Base-by-base conservation (phyloP, 2,113 vertebrate species). In the Tachysurus vachellii region DNA sequence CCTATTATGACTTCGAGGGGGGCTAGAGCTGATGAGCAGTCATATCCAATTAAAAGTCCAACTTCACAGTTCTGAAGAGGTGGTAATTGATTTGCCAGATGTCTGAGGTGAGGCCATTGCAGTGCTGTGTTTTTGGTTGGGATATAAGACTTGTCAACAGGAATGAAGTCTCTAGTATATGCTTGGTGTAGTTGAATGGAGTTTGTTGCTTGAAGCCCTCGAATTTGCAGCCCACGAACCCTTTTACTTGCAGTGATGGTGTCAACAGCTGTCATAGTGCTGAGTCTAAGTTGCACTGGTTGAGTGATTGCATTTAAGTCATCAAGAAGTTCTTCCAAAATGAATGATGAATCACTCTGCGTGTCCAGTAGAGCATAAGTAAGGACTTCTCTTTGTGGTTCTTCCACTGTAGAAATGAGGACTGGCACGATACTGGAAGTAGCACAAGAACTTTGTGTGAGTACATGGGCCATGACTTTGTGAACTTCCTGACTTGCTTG, bases 131-230 rank as follows among this genome's bases (percentile, higher is more conserved):
- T 31, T 13, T 61, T 19, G n/a, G 87, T 90, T 12, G 88, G 88
- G 62, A 88, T 89, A 7, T 88, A 62, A 5, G 88, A 86, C 64
- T 75, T 83, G 10, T 90, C 86, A 66, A 88, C 86, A 1, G 87
- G 88, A 28, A 87, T 89, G 26, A 91, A 91, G 44, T 85, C 85
- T 0, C 83, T 36, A 36, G 85, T 71, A 13, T 91, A 92, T 1
- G 87, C 84, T 31, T 92, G 85, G 0, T 82, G 8, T 59, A 92
- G 0, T 8, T 56, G 17, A 5, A 90, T 50, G 1, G 5, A 7
- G 1, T 9, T 86, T 26, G 73, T n/a, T 80, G 87, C 59, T 14
- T 86, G 16, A 4, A 85, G 36, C 16, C 64, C 80, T 73, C 75
- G 1, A 53, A 90, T 80, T 57, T 85, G 83, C 11, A 89, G n/a